A percentile compares a stretch with the other conserved stretches of the same genome.
phyloP scores from a whole-genome alignment of 2,113 vertebrate species.

The Cacatua alba region DNA sequence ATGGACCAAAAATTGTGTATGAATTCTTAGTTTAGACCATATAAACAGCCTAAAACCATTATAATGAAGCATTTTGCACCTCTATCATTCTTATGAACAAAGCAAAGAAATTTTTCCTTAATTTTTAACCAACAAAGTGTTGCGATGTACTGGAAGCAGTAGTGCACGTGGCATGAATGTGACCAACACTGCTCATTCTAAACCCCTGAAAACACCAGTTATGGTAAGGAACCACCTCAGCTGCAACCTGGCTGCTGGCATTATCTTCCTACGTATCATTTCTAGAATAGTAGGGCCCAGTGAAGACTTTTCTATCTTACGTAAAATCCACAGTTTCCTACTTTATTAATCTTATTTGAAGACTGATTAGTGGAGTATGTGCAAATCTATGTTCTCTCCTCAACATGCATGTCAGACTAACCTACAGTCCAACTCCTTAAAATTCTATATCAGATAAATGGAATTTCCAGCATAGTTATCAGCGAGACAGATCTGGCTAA shows the following conservation, averaged over 20 bases:
- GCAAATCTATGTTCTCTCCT: not conserved
- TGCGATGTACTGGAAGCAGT: accelerated
- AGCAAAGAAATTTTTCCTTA: not conserved
- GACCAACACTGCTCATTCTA: accelerated
- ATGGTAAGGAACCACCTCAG: accelerated
- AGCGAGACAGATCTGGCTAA: not conserved
- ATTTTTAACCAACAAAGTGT: accelerated
- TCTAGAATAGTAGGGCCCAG: accelerated
- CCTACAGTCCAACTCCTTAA: not conserved
- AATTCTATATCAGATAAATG: not conserved
- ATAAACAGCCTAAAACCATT: accelerated
- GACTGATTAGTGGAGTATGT: not conserved
- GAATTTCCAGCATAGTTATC: accelerated
- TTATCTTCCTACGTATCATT: accelerated
- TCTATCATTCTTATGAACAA: not conserved
- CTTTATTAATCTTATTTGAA: not conserved
- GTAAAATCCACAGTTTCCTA: accelerated
- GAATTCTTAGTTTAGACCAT: not conserved
- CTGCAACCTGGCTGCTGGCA: accelerated
- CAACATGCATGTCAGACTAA: not conserved
- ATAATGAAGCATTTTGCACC: not conserved
- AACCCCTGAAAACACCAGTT: accelerated
- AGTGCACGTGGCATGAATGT: accelerated
- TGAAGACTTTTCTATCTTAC: accelerated
- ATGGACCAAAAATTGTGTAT: accelerated